Conservation (phyloP, 35 echinoderm and acorn worm species). For the Ophiothrix spiculata region DNA sequence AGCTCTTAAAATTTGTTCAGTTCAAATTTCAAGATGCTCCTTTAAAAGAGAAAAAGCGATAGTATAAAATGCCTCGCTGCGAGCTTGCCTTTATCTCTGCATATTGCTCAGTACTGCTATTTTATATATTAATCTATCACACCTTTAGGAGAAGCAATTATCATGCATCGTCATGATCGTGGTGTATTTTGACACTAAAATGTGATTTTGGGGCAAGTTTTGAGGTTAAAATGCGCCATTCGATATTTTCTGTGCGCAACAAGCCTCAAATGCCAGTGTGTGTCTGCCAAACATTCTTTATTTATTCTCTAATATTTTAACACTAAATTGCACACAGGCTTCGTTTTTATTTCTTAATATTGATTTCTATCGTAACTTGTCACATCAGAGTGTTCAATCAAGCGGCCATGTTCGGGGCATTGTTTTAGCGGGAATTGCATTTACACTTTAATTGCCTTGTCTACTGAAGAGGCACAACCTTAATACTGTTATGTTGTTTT, state of each 20-base stretch:
- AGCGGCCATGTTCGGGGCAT: neutral
- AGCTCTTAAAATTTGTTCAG: neutral
- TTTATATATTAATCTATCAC: neutral
- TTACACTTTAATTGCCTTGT: neutral
- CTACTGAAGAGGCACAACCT: neutral
- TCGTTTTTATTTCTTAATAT: constrained; percentile 10
- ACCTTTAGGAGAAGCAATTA: neutral
- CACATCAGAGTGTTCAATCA: constrained; percentile 1
- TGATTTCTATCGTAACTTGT: constrained; percentile 13
- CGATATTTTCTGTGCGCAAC: neutral
- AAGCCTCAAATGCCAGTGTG: neutral
- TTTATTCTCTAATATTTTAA: neutral
- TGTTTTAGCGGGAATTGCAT: constrained; percentile 4
- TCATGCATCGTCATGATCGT: too few species aligned
- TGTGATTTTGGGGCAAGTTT: too few species aligned
- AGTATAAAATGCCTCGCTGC: neutral
- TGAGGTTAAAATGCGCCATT: too few species aligned
- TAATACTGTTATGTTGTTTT: neutral
- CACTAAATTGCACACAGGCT: neutral
- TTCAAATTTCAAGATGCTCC: neutral
- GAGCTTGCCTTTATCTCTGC: neutral
- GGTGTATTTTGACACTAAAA: too few species aligned
- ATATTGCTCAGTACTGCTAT: constrained; percentile 9
- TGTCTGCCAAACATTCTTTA: neutral
- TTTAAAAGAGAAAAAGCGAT: neutral